Percentiles rank a stretch among this genome's conserved stretches.
phyloP scores from a whole-genome alignment of 2,797 vertebrate species.

The Heteromormyrus szaboi region DNA sequence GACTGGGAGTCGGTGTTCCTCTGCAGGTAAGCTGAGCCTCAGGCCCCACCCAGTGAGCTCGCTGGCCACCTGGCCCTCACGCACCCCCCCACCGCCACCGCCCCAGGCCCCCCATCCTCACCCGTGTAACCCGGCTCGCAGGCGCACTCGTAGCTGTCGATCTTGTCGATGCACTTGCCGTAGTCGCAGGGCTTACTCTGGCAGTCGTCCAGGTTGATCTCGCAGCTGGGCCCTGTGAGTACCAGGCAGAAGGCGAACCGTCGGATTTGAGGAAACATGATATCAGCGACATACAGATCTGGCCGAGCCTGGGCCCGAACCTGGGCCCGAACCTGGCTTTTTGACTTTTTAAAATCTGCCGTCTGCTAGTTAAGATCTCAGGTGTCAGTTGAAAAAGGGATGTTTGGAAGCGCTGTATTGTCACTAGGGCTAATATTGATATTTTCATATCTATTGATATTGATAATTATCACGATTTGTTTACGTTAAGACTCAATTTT shows the following conservation, averaged over 20 bases:
- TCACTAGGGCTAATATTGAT: background rate
- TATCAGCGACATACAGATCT: background rate
- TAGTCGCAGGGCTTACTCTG: conserved; percentile 83
- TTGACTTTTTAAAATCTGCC: background rate
- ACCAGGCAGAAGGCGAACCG: background rate
- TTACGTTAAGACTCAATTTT: background rate
- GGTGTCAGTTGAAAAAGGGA: background rate
- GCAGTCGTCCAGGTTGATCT: conserved; percentile 90
- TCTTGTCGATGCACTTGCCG: conserved; percentile 90
- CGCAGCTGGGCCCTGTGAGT: conserved; percentile 79
- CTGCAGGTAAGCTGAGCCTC: conserved; percentile 59
- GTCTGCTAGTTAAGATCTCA: background rate
- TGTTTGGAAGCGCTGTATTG: background rate
- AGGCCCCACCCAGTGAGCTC: conserved; percentile 42
- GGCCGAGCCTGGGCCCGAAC: background rate
- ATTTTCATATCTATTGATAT: background rate
- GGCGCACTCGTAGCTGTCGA: conserved; percentile 83
- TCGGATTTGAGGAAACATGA: background rate
- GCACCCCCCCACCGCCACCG: conserved; percentile 27
- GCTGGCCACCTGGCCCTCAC: conserved; percentile 63
- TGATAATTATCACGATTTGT: background rate
- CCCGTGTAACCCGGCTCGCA: conserved; percentile 88
- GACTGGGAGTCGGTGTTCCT: conserved; percentile 51
- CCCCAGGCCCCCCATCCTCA: conserved; percentile 43
- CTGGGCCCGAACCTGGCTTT: background rate